These are phyloP conservation scores for Philaethria dido DNA, from an alignment of 2,888 invertebrate species.

Conservation along the genomic window DNA sequence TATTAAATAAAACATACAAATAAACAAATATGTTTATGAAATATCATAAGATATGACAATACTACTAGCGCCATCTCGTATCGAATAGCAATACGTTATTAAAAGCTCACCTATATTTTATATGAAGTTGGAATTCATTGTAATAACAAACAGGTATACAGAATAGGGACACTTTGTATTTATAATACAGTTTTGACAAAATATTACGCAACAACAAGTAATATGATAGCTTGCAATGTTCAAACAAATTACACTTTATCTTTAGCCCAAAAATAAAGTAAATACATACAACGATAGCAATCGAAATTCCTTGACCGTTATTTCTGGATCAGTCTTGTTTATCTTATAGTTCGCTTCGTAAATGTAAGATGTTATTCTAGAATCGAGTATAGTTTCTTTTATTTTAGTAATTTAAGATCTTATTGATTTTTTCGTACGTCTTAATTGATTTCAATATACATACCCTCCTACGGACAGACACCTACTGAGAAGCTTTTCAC, in stretches of 20 bases:
- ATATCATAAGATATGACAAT: not conserved
- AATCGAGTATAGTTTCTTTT: constrained; percentile 70
- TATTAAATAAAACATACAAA: not conserved
- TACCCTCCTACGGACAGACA: constrained; percentile 24
- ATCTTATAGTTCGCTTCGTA: constrained; percentile 61
- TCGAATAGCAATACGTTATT: constrained; percentile 57
- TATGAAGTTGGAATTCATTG: not conserved
- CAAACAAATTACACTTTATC: constrained; percentile 25
- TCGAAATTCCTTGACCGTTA: constrained; percentile 67
- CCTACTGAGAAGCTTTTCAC: constrained; percentile 38
- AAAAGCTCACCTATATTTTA: not conserved
- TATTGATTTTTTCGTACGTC: constrained; percentile 56
- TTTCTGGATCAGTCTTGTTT: constrained; percentile 71
- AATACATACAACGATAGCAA: constrained; percentile 54
- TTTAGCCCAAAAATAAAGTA: constrained; percentile 32
- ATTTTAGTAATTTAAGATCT: constrained; percentile 71
- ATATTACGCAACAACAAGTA: not conserved
- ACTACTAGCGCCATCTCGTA: constrained; percentile 64
- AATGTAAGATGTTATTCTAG: constrained; percentile 67
- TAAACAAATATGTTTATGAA: not conserved
- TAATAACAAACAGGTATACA: not conserved
- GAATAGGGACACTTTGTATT: not conserved
- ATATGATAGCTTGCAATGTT: constrained; percentile 9
- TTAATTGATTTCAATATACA: constrained; percentile 52
- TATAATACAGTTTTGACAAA: not conserved